phyloP scores from a whole-genome alignment of 2,888 invertebrate species.

The Lutraria lutraria region DNA sequence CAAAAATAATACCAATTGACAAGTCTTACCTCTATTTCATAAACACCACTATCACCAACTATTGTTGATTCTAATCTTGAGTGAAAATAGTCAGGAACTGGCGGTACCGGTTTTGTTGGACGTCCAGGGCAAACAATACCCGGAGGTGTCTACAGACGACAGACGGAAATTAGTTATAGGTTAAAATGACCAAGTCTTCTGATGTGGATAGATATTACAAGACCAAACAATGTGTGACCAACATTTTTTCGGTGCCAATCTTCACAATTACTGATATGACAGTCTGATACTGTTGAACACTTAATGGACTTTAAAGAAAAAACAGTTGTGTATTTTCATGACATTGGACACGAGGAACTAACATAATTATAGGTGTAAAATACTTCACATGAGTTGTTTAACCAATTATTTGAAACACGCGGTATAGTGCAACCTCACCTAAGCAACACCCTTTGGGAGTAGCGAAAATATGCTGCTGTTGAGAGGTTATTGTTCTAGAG shows the following conservation, averaged over 20 bases:
- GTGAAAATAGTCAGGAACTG: constrained; percentile 62
- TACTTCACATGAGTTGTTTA: neutral
- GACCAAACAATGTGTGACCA: no score
- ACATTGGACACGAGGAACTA: neutral
- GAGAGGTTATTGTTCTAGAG: no score
- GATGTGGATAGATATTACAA: no score
- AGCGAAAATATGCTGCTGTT: no score
- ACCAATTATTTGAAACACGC: neutral
- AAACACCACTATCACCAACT: neutral
- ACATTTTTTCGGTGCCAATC: no score
- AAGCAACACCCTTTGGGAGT: no score
- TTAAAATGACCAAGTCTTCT: neutral
- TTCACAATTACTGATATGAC: neutral
- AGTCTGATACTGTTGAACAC: neutral
- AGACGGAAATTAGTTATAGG: neutral
- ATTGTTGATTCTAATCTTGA: constrained; percentile 57
- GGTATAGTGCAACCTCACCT: neutral
- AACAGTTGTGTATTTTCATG: no score
- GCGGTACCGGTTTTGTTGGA: constrained; percentile 58
- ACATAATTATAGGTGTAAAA: neutral
- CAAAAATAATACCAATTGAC: no score
- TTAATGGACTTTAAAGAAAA: no score
- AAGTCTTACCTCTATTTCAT: constrained; percentile 38
- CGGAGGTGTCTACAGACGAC: constrained; percentile 64
- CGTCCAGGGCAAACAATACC: constrained; percentile 70